Evolutionary conservation across 2,797 vertebrate species (phyloP), one percentile per base, ranked within the genome.

Genomic region (Etheostoma perlongum): DNA sequence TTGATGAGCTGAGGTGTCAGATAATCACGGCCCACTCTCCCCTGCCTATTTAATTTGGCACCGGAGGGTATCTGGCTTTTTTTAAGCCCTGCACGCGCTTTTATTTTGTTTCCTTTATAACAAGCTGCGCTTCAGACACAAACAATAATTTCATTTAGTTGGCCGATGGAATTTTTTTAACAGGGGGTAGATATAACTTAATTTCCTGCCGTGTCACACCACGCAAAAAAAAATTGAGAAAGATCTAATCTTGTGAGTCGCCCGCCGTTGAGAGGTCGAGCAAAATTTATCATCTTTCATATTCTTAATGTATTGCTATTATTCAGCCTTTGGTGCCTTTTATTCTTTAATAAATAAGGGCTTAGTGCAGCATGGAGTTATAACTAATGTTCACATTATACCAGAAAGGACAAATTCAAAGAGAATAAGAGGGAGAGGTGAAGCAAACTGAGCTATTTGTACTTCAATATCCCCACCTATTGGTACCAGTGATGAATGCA

Each of bases 91-190:
- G 77, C 88, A 80, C 51, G 18, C 79, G 63, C 83, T 85, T 89
- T 88, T 92, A 89, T 93, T 91, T 93, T 89, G 90, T 91, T 91
- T 90, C 87, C 86, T 77, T 94, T 91, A 93, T 94, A 95, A 95
- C 93, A 93, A 92, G 93, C 93, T 84, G 87, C 67, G 85, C 90
- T 92, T 94, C 92, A 95, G 90, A 95, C 93, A 91, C 91, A 94
- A 94, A 96, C 95, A 96, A 95, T 95, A 95, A 94, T 93, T 95
- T 95, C 80, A 95, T 95, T 95, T 95, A 90, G 94, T 88, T 85
- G 94, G 92, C 90, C 82, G 85, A 86, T 82, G 84, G 91, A 93
- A 4, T 27, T 27, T 27, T 27, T 27, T 27, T 27, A 94, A 95
- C 89, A 79, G 86, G 86, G 91, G 88, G 83, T 79, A 90, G 93